phyloP scores from a whole-genome alignment of 2,888 invertebrate species.

The Nemurella pictetii region DNA sequence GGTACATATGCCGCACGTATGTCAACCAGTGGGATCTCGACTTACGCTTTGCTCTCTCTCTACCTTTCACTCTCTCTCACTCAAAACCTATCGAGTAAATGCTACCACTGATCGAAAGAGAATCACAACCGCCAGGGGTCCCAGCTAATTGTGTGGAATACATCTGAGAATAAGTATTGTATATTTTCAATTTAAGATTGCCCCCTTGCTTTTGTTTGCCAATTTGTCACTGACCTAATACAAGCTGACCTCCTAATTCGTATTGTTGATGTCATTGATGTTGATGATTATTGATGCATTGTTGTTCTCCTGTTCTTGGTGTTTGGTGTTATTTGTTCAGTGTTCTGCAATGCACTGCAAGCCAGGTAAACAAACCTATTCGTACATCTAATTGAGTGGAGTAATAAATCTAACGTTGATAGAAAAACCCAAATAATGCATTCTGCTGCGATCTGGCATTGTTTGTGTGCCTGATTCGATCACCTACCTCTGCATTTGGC shows the following conservation, averaged over 20 bases:
- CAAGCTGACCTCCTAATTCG: neutral
- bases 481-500: neutral
- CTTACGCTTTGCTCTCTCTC: constrained; percentile 1
- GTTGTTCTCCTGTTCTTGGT: constrained; percentile 16
- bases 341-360: neutral
- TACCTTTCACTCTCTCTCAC: neutral
- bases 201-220: neutral
- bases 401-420: neutral
- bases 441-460: neutral
- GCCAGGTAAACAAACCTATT: neutral
- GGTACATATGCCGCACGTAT: constrained; percentile 90
- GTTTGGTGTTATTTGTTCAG: constrained; percentile 23
- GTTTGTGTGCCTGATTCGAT: neutral
- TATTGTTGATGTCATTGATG: constrained; percentile 20
- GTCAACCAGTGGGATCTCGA: constrained; percentile 51
- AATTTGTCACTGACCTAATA: neutral
- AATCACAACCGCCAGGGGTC: neutral
- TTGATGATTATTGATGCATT: constrained; percentile 18
- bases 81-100: neutral
- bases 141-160: neutral
- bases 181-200: neutral
- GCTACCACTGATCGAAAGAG: neutral
- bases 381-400: neutral
- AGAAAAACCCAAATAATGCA: neutral
- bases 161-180: neutral